phyloP scores from a whole-genome alignment of 2,888 invertebrate species.

The Caenorhabditis afra region DNA sequence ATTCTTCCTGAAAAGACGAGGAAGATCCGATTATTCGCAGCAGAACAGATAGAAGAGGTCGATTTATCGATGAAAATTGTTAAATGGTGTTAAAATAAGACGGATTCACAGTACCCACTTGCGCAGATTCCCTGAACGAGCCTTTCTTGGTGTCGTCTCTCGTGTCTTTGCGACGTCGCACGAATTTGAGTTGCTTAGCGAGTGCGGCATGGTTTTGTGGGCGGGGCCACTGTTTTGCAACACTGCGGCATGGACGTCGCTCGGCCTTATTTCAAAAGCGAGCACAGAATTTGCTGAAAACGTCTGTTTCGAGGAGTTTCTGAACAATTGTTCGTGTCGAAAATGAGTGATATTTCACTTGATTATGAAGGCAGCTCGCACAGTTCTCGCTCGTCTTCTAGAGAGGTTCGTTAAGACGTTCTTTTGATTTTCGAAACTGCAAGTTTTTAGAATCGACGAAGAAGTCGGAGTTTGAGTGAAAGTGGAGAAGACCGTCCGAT shows the following conservation, averaged over 20 bases:
- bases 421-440: slow-evolving; percentile 3
- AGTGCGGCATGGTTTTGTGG: slow-evolving; percentile 14
- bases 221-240: not conserved
- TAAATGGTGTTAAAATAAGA: not conserved
- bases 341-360: slow-evolving; percentile 48
- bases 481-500: slow-evolving; percentile 38
- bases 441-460: slow-evolving; percentile 16
- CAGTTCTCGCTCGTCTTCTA: slow-evolving; percentile 38
- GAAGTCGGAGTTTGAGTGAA: not conserved
- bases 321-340: not conserved
- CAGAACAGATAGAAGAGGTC: not conserved
- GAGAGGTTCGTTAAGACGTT: slow-evolving; percentile 27
- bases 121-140: slow-evolving; percentile 13
- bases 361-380: slow-evolving; percentile 48
- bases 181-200: no score
- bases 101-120: no score
- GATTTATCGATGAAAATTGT: not conserved
- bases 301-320: not conserved
- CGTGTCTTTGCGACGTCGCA: no score
- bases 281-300: no score
- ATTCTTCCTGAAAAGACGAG: slow-evolving; percentile 82
- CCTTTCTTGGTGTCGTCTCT: not conserved
- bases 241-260: slow-evolving; percentile 7
- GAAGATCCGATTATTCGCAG: not conserved
- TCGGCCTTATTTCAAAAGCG: not conserved